Conservation (phyloP, 2,797 vertebrate genomes). For the Gambelia wislizenii region DNA sequence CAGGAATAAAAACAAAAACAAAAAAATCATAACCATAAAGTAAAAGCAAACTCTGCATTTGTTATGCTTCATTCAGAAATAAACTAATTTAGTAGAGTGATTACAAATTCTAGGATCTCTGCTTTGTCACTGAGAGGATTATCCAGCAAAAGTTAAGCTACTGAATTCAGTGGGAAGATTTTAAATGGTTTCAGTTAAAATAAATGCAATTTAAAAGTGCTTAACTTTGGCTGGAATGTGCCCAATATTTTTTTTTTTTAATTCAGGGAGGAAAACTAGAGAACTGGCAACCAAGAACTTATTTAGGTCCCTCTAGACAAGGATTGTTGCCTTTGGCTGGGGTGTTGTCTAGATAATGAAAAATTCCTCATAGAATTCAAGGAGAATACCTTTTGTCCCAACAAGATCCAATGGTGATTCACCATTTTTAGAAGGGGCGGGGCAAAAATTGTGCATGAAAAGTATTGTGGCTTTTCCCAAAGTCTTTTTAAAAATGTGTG, state of each 20-base stretch:
- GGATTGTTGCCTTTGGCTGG: no score
- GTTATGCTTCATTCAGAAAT: slow-evolving; percentile 11
- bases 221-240: not conserved
- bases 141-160: slow-evolving; percentile 6
- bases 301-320: not conserved
- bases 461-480: no score
- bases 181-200: slow-evolving; percentile 7
- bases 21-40: not conserved
- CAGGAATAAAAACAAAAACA: not conserved
- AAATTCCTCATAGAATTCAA: no score
- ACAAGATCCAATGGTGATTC: no score
- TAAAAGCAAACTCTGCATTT: not conserved
- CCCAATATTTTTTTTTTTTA: slow-evolving; percentile 5
- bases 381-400: no score
- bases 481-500: no score
- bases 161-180: not conserved
- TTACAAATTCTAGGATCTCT: not conserved
- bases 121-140: not conserved
- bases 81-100: not conserved
- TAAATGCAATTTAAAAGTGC: slow-evolving; percentile 11
- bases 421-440: no score
- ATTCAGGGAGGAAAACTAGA: not conserved
- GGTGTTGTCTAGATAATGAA: no score
- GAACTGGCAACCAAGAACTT: not conserved
- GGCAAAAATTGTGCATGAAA: no score